phyloP scores from a whole-genome alignment of 1,140 invertebrate species.

The Zaprionus ornatus region DNA sequence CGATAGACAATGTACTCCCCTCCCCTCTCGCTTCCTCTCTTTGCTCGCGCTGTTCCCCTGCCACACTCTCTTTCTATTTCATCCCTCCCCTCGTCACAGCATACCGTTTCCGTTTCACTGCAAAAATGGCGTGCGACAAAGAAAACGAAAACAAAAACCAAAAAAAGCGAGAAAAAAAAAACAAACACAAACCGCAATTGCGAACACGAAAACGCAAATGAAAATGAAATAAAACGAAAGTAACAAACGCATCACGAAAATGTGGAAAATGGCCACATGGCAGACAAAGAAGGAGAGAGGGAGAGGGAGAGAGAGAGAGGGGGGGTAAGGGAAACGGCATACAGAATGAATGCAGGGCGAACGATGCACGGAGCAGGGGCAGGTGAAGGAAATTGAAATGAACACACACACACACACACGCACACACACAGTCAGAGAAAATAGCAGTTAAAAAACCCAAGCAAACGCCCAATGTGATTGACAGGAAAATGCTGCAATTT shows the following conservation, averaged over 20 bases:
- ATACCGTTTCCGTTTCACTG: not conserved
- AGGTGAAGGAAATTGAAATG: conserved; percentile 8
- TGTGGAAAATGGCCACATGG: conserved; percentile 22
- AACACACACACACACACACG: conserved; percentile 4
- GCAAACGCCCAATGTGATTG: conserved; percentile 6
- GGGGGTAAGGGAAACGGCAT: not conserved
- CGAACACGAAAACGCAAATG: conserved; percentile 34
- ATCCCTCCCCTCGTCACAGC: not conserved
- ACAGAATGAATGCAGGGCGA: not conserved
- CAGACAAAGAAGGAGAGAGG: not conserved
- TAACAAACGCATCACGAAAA: conserved; percentile 17
- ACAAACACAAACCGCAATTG: conserved; percentile 56
- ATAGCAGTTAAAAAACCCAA: conserved; percentile 11
- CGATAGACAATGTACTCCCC: conserved; percentile 3
- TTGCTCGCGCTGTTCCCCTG: not conserved
- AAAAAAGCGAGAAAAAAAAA: conserved; percentile 30
- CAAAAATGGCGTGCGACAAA: not conserved
- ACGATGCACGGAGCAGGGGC: too few species aligned
- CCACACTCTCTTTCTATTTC: not conserved
- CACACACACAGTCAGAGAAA: conserved; percentile 1
- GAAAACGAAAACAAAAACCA: conserved; percentile 1
- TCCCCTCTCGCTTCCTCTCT: not conserved
- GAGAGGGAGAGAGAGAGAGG: not conserved
- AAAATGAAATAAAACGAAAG: conserved; percentile 26
- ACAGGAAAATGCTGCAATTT: conserved; percentile 23